A percentile compares a stretch with the other conserved stretches of the same genome.
phyloP scores from a whole-genome alignment of 2,797 vertebrate genomes.

The Oophaga sylvatica region DNA sequence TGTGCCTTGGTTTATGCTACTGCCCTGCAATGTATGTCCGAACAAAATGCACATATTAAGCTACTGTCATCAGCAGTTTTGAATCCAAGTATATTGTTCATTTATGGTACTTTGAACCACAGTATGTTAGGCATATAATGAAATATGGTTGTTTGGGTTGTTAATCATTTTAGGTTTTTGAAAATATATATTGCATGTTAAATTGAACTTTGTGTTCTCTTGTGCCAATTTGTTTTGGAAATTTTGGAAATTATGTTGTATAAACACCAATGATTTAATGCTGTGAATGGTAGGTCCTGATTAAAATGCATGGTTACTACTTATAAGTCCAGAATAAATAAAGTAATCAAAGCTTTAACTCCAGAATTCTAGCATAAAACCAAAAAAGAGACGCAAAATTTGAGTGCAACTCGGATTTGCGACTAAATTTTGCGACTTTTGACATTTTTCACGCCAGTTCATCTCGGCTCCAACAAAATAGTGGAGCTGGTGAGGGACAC shows the following conservation, averaged over 20 bases:
- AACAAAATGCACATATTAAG: background rate
- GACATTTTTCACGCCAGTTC: no score
- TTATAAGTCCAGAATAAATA: background rate
- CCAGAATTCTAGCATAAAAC: no score
- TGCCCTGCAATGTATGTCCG: background rate
- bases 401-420: no score
- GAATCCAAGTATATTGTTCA: background rate
- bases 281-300: background rate
- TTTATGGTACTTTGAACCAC: no score
- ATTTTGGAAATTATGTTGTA: no score
- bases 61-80: background rate
- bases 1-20: no score
- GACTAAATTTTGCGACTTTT: no score
- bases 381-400: no score
- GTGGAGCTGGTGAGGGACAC: no score
- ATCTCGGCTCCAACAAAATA: no score
- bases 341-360: no score
- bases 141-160: background rate
- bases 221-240: background rate
- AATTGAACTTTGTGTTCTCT: background rate
- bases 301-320: background rate
- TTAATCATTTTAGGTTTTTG: background rate
- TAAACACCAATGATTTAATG: background rate
- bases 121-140: background rate
- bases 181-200: background rate